Evolutionary conservation across 2,797 vertebrate species (phyloP).

Genomic region (Sebastes paucispinis): DNA sequence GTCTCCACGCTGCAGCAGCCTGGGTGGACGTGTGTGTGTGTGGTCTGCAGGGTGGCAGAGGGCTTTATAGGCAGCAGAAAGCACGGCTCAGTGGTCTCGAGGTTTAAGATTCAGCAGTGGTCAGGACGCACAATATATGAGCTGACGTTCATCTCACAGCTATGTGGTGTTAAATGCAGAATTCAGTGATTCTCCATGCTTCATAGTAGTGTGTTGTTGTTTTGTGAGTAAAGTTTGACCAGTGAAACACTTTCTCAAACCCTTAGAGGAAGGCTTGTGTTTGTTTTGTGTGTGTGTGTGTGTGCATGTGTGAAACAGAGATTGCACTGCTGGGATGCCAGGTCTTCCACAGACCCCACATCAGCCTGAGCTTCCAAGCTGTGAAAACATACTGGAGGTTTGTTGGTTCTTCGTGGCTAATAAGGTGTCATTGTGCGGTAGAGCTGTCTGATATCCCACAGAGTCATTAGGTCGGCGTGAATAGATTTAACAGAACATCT

Average conservation of each 20-base stretch:
- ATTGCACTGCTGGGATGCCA: slow-evolving; percentile 87
- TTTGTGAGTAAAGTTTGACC: slow-evolving; percentile 39
- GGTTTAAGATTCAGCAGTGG: slow-evolving; percentile 30
- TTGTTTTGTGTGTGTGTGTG: slow-evolving; percentile 51
- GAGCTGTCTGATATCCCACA: slow-evolving; percentile 85
- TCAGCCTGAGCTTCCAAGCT: slow-evolving; percentile 90
- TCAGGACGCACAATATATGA: slow-evolving; percentile 3
- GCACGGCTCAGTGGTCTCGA: slow-evolving; percentile 29
- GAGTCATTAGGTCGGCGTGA: slow-evolving; percentile 82
- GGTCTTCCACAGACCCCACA: slow-evolving; percentile 79
- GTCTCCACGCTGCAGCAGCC: slow-evolving; percentile 43
- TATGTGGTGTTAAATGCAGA: background rate
- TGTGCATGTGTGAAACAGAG: slow-evolving; percentile 63
- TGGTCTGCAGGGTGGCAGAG: slow-evolving; percentile 61
- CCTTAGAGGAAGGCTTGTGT: slow-evolving; percentile 54
- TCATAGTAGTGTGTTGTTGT: slow-evolving; percentile 35
- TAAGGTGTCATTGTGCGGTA: slow-evolving; percentile 85
- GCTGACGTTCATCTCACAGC: slow-evolving; percentile 1
- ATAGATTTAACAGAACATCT: slow-evolving; percentile 53
- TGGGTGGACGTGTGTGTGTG: slow-evolving; percentile 40
- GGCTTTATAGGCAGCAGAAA: slow-evolving; percentile 58
- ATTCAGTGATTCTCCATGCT: slow-evolving; percentile 1
- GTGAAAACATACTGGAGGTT: slow-evolving; percentile 92
- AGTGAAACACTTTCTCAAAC: slow-evolving; percentile 44
- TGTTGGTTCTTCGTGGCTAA: slow-evolving; percentile 92